Conservation (phyloP, 2,113 vertebrate species). For the Toxostoma redivivum region DNA sequence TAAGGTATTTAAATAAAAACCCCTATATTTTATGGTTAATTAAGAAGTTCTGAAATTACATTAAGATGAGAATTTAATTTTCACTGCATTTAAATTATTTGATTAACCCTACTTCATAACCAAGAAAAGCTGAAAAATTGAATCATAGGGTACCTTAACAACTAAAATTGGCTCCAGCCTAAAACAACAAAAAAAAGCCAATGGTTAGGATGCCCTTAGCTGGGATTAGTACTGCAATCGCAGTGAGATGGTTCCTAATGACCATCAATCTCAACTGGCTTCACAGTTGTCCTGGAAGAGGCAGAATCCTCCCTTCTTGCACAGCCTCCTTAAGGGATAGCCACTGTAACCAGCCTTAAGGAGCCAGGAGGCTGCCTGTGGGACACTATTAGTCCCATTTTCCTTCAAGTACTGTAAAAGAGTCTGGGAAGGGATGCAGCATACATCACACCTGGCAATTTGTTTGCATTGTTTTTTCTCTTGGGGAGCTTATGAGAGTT, state of each 20-base stretch:
- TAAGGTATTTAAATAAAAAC: neutral
- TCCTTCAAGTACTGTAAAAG: neutral
- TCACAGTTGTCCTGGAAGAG: neutral
- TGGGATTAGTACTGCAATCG: neutral
- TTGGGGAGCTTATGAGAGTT: neutral
- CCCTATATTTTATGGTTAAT: neutral
- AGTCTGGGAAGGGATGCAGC: neutral
- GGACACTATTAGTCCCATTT: neutral
- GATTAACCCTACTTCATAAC: neutral
- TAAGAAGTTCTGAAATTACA: neutral
- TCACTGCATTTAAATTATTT: neutral
- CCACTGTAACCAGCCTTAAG: accelerated
- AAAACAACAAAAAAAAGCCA: neutral
- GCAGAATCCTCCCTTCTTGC: neutral
- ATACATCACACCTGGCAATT: neutral
- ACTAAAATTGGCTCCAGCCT: neutral
- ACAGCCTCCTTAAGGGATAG: neutral
- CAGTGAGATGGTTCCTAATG: neutral
- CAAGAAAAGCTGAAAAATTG: neutral
- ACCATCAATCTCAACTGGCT: neutral
- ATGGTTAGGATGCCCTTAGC: neutral
- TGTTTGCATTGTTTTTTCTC: neutral
- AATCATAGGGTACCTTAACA: accelerated
- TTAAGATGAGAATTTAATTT: neutral
- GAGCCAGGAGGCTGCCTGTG: neutral